Base-by-base conservation (phyloP, 53 echinoderm and acorn worm species). In the Temnopleurus reevesii region DNA sequence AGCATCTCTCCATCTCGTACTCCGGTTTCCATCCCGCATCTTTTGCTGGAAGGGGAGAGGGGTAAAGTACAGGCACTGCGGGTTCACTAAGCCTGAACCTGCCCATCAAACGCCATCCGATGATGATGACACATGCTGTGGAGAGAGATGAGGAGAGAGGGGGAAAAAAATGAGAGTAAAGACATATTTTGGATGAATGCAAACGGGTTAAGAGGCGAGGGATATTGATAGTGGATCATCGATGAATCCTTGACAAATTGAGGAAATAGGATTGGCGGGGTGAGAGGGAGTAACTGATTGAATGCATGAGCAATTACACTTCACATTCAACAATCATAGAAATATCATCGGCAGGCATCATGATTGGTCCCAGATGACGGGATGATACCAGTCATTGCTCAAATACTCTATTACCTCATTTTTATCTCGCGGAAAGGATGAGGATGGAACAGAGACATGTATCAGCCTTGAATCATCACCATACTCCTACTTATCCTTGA, bases 151-250 rank as follows among this genome's bases (percentile, higher is more conserved):
- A 10, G 79, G 30, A 28, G 47, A 46, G 49, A 17, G 13, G 15
- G 18, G 76, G 15, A 31, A 55, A 43, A 85, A 45, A 85, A 53
- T 3, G 33, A 85, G 85, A 85, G 59, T 85, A 85, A 85, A 85
- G 85, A 85, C 60, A 85, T 85, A 85, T 85, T 85, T 85, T 85
- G 85, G 38, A 59, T 85, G 60, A 31, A 85, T 60, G 60, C 38
- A 85, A 59, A 43, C 44, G 45, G 85, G 85, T 60, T 85, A 85
- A 83, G 83, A 36, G 83, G 83, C 46, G 46, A 29, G 28, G 49
- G 49, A 26, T 12, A 45, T 2, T 5, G 36, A 64, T 64, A 64
- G 71, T 41, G 23, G 71, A 71, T 71, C 71, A 71, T 71, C 36
- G 71, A 71, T 71, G 36, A 41, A 71, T 71, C 71, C 71, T 71